These are phyloP conservation scores for Semotilus atromaculatus DNA, from an alignment of 2,797 vertebrate species.

Conservation along the genomic window DNA sequence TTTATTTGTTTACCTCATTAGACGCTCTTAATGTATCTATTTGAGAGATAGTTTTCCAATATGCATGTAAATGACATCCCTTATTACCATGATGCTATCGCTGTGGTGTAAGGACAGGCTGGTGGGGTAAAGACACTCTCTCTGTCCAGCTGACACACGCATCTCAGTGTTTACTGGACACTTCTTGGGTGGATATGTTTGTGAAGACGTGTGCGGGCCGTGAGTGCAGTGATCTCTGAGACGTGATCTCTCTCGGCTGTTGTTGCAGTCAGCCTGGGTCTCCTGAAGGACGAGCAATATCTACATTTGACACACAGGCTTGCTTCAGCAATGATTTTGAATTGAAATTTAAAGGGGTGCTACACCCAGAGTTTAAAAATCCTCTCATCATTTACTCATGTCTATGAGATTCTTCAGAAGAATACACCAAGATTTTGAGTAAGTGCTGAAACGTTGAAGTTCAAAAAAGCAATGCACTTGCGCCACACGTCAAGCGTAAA, in stretches of 20 bases:
- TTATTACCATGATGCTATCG: constrained; percentile 11
- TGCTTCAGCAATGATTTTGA: background rate
- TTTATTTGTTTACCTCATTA: constrained; percentile 32
- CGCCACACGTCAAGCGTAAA: background rate
- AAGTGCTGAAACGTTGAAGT: background rate
- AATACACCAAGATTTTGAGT: background rate
- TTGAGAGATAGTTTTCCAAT: constrained; percentile 26
- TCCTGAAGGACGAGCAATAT: background rate
- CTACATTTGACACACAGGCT: background rate
- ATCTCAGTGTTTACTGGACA: background rate
- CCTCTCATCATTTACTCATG: background rate
- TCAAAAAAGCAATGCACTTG: background rate
- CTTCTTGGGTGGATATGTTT: background rate
- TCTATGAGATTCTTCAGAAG: background rate
- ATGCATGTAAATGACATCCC: constrained; percentile 32
- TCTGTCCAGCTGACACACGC: background rate
- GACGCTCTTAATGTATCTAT: background rate
- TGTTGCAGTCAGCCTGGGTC: background rate
- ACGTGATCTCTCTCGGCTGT: background rate
- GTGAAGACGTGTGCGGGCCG: background rate
- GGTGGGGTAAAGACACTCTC: background rate
- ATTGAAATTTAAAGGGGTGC: background rate
- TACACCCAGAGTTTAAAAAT: background rate
- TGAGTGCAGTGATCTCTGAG: background rate
- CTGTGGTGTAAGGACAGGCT: background rate